Conservation (phyloP, 2,888 invertebrate species). For the Metellina segmentata region DNA sequence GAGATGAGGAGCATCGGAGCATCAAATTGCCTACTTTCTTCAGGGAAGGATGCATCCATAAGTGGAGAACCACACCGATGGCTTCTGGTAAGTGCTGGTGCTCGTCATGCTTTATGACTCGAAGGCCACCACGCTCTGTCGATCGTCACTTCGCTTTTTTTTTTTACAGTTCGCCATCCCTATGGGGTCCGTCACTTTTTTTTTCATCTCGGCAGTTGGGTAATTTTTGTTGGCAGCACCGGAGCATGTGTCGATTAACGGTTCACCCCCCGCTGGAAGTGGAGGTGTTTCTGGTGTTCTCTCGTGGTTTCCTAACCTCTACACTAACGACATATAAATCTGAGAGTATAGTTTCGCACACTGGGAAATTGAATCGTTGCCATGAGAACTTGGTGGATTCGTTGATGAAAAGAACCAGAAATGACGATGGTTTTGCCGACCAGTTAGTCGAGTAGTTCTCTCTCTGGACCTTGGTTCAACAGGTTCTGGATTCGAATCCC, state of each 20-base stretch:
- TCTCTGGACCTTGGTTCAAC: too few relatives aligned
- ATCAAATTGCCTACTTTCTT: constrained; percentile 42
- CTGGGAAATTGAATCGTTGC: too few relatives aligned
- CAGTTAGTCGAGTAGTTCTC: too few relatives aligned
- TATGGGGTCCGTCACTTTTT: constrained; percentile 3
- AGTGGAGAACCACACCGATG: not conserved
- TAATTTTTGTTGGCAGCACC: not conserved
- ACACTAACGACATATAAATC: too few relatives aligned
- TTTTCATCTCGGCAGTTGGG: not conserved
- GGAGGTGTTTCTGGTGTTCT: not conserved
- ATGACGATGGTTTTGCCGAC: too few relatives aligned
- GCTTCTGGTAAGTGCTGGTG: not conserved
- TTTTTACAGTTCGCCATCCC: not conserved
- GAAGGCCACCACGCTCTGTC: constrained; percentile 46
- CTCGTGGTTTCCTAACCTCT: too few relatives aligned
- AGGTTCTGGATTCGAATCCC: too few relatives aligned
- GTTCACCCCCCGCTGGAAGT: not conserved
- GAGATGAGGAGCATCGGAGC: not conserved
- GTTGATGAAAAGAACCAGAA: too few relatives aligned
- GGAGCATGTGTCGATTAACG: not conserved
- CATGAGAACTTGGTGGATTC: too few relatives aligned
- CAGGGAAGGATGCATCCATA: constrained; percentile 1
- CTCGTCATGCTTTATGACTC: constrained; percentile 13
- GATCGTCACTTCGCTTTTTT: not conserved
- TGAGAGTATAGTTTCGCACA: too few relatives aligned